These are phyloP conservation scores for Cydia fagiglandana DNA, from an alignment of 1,140 invertebrate genomes.

Conservation along the genomic window DNA sequence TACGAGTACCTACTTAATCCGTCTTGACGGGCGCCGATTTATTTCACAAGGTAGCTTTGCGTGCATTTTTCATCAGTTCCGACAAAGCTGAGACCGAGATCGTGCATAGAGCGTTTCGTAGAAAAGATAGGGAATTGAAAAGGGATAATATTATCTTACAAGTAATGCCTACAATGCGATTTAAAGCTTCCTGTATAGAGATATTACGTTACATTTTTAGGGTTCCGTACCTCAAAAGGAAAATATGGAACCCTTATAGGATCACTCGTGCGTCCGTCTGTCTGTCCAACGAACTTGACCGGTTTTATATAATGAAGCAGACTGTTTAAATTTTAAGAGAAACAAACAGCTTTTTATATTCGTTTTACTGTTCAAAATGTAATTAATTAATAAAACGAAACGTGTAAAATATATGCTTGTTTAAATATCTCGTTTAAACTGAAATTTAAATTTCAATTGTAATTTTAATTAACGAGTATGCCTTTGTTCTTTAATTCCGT, in stretches of 20 bases:
- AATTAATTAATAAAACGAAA: not conserved
- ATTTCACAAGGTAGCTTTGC: not conserved
- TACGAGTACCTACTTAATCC: not conserved
- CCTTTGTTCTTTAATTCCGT: not conserved
- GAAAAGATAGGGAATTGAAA: not conserved
- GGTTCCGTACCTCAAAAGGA: too few relatives aligned
- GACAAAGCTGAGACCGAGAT: not conserved
- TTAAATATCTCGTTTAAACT: not conserved
- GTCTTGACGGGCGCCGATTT: not conserved
- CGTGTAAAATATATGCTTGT: not conserved
- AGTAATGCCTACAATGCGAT: too few relatives aligned
- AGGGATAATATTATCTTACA: not conserved
- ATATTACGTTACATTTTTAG: too few relatives aligned
- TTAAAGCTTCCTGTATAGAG: too few relatives aligned
- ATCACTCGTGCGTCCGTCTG: too few relatives aligned
- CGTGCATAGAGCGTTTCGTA: not conserved
- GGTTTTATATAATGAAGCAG: too few relatives aligned
- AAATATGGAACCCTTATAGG: too few relatives aligned
- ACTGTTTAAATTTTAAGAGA: too few relatives aligned
- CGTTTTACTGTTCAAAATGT: not conserved
- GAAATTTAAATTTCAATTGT: not conserved
- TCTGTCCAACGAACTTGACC: too few relatives aligned
- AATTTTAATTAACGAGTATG: not conserved
- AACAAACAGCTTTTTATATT: too few relatives aligned
- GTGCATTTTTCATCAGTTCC: not conserved